These are phyloP conservation scores for Ecliptopera silaceata DNA, from an alignment of 2,888 invertebrate genomes.

Conservation along the genomic window DNA sequence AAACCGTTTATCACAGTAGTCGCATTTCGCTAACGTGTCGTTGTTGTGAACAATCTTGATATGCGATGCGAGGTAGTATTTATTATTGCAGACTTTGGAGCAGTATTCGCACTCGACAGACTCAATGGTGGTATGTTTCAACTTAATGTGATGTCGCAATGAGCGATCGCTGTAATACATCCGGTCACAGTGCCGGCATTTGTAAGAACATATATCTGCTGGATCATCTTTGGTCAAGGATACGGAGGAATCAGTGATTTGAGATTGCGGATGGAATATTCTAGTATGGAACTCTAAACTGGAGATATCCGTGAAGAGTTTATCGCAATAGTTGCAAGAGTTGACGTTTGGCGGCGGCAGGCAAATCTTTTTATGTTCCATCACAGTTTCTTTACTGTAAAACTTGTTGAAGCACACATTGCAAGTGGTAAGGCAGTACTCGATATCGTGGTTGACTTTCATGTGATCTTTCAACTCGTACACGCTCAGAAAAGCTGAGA, in stretches of 20 bases:
- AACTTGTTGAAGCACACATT: conserved; percentile 71
- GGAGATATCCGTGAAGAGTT: conserved; percentile 64
- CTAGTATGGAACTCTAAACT: conserved; percentile 65
- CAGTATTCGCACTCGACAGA: conserved; percentile 59
- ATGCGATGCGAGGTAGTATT: conserved; percentile 67
- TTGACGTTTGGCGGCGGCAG: conserved; percentile 59
- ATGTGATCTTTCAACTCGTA: conserved; percentile 66
- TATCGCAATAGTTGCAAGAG: conserved; percentile 63
- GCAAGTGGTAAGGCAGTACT: conserved; percentile 59
- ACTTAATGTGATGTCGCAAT: conserved; percentile 64
- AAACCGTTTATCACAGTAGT: conserved; percentile 68
- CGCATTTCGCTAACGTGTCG: conserved; percentile 61
- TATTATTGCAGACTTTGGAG: conserved; percentile 64
- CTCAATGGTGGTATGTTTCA: conserved; percentile 64
- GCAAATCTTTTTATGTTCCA: conserved; percentile 58
- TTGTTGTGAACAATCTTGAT: conserved; percentile 65
- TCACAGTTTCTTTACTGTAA: conserved; percentile 56
- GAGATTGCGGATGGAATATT: conserved; percentile 68
- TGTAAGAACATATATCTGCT: conserved; percentile 43
- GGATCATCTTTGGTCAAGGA: conserved; percentile 54
- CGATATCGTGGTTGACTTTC: conserved; percentile 54
- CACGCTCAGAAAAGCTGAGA: conserved; percentile 46
- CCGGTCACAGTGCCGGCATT: conserved; percentile 58
- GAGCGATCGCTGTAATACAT: conserved; percentile 67
- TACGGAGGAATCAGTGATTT: conserved; percentile 59